Conservation (phyloP, 1,140 invertebrate genomes). For the Acromyrmex heyeri region DNA sequence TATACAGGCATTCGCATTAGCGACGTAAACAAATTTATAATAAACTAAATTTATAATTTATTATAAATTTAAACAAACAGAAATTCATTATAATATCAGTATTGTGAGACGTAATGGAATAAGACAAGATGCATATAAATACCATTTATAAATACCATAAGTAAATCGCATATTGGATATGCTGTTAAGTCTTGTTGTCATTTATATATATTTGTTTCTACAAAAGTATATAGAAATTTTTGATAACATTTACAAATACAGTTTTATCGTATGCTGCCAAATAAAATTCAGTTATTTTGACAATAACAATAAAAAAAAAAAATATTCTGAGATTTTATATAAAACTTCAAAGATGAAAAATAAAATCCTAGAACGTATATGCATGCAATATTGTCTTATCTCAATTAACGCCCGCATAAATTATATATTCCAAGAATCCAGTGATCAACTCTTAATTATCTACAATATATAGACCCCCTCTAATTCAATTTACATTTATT, state of each 20-base stretch:
- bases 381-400: slow-evolving; percentile 65
- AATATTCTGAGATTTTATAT: slow-evolving; percentile 15
- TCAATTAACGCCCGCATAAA: slow-evolving; percentile 51
- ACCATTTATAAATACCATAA: neutral
- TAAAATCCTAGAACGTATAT: neutral
- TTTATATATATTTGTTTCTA: slow-evolving; percentile 15
- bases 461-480: slow-evolving; percentile 57
- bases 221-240: neutral
- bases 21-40: slow-evolving; percentile 37
- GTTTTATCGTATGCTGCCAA: neutral
- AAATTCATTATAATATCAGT: slow-evolving; percentile 41
- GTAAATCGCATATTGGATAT: slow-evolving; percentile 8
- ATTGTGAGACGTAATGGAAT: neutral
- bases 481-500: slow-evolving; percentile 42
- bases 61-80: neutral
- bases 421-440: slow-evolving; percentile 73
- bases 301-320: neutral
- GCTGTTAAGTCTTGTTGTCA: neutral
- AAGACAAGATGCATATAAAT: slow-evolving; percentile 17
- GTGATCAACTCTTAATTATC: slow-evolving; percentile 74
- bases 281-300: slow-evolving; percentile 6
- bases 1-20: slow-evolving; percentile 63
- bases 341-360: neutral
- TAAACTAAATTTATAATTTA: too few species aligned
- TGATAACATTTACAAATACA: neutral